These are phyloP conservation scores for Quiscalus mexicanus DNA, from an alignment of 2,113 vertebrate species.

Conservation along the genomic window DNA sequence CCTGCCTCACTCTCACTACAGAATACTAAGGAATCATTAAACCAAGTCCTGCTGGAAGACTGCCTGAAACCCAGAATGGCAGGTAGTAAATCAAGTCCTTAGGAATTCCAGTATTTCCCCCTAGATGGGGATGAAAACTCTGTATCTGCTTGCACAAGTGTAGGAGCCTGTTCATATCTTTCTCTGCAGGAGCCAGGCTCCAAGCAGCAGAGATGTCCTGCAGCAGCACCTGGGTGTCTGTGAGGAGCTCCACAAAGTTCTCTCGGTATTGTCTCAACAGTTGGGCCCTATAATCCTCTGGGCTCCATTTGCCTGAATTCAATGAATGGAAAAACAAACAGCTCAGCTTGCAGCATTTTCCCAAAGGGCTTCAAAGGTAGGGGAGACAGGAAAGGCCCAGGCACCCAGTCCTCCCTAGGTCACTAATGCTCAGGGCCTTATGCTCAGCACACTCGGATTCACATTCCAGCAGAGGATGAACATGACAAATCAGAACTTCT, in stretches of 20 bases:
- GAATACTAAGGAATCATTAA: background rate
- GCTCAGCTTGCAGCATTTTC: background rate
- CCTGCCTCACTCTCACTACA: background rate
- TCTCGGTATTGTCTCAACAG: slow-evolving; percentile 65
- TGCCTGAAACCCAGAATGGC: background rate
- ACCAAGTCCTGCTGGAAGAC: background rate
- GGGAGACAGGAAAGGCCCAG: background rate
- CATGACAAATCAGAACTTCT: background rate
- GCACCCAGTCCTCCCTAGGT: background rate
- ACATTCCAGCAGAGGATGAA: background rate
- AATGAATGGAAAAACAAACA: slow-evolving; percentile 7
- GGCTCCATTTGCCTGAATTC: slow-evolving; percentile 31
- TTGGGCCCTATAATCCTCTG: slow-evolving; percentile 63
- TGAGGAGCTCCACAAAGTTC: slow-evolving; percentile 65
- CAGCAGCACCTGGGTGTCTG: slow-evolving; percentile 57
- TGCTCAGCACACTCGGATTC: background rate
- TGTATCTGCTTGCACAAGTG: background rate
- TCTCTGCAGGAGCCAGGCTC: slow-evolving; percentile 59
- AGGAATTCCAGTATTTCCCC: background rate
- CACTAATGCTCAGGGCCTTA: background rate
- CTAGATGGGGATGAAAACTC: background rate
- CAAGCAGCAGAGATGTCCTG: slow-evolving; percentile 50
- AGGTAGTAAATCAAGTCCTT: background rate
- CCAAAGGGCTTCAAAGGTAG: background rate
- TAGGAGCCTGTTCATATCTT: slow-evolving; percentile 43